Conservation (phyloP, 2,113 vertebrate genomes). For the Sisor rabdophorus region DNA sequence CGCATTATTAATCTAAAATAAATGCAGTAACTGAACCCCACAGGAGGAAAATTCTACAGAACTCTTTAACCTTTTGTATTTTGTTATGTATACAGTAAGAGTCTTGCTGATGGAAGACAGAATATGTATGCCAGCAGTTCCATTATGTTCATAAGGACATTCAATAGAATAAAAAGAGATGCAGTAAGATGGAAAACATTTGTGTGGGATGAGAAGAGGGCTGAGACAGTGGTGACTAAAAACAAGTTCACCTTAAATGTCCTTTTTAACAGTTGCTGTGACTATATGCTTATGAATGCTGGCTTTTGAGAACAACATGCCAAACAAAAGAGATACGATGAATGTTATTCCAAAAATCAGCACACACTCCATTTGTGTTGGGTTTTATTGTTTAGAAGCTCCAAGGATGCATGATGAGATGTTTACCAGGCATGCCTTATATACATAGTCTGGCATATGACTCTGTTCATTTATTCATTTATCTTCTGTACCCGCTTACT, state of each 20-base stretch:
- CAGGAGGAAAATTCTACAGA: background rate
- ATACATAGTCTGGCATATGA: too few relatives aligned
- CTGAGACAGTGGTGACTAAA: background rate
- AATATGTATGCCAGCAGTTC: background rate
- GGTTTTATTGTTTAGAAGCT: too few relatives aligned
- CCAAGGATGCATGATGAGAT: too few relatives aligned
- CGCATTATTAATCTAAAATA: conserved; percentile 20
- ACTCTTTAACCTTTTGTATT: background rate
- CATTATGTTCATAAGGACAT: background rate
- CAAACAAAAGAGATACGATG: too few relatives aligned
- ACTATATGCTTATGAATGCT: too few relatives aligned
- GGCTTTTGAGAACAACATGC: too few relatives aligned
- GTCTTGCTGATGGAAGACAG: background rate
- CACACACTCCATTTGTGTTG: too few relatives aligned
- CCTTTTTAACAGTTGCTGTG: background rate
- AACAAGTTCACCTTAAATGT: background rate
- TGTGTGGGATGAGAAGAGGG: background rate
- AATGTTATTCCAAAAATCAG: too few relatives aligned
- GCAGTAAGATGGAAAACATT: background rate
- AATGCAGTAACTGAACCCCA: conserved; percentile 1
- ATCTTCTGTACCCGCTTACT: too few relatives aligned
- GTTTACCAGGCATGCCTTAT: too few relatives aligned
- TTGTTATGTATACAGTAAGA: background rate
- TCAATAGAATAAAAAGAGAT: background rate
- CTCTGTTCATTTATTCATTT: too few relatives aligned